Evolutionary conservation across 2,888 invertebrate species (phyloP).

Genomic region (Trichopoda pennipes): DNA sequence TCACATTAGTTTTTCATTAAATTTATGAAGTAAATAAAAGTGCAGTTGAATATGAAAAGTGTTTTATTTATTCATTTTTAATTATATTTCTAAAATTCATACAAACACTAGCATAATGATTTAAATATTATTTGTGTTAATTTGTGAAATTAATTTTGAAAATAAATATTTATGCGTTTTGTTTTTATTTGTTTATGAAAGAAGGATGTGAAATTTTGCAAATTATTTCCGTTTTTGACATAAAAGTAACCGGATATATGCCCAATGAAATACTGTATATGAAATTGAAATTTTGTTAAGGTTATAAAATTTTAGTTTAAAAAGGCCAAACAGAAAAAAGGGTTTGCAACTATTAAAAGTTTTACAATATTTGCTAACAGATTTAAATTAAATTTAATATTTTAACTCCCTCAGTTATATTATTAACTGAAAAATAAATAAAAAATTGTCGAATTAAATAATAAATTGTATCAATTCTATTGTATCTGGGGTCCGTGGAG

Average conservation of each 20-base stretch:
- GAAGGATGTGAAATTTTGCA: conserved; percentile 67
- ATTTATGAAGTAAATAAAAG: conserved; percentile 51
- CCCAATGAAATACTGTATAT: conserved; percentile 62
- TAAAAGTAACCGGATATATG: conserved; percentile 66
- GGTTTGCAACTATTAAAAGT: no score
- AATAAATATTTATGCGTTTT: conserved; percentile 41
- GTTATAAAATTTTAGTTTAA: conserved; percentile 13
- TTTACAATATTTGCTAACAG: no score
- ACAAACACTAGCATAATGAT: background rate
- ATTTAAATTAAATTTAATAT: no score
- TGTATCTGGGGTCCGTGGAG: no score
- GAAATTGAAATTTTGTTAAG: conserved; percentile 26
- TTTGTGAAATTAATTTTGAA: background rate
- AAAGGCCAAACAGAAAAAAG: no score
- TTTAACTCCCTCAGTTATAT: no score
- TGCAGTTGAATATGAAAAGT: conserved; percentile 33
- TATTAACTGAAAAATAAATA: no score
- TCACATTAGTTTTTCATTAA: conserved; percentile 60
- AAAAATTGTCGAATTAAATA: no score
- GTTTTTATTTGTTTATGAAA: conserved; percentile 35
- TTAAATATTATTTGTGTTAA: conserved; percentile 18
- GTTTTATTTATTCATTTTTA: conserved; percentile 24
- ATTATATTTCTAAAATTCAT: conserved; percentile 30
- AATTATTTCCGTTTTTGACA: conserved; percentile 67
- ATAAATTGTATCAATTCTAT: no score